These are phyloP conservation scores for Dendrolimus kikuchii DNA, from an alignment of 1,140 invertebrate genomes.

Conservation along the genomic window DNA sequence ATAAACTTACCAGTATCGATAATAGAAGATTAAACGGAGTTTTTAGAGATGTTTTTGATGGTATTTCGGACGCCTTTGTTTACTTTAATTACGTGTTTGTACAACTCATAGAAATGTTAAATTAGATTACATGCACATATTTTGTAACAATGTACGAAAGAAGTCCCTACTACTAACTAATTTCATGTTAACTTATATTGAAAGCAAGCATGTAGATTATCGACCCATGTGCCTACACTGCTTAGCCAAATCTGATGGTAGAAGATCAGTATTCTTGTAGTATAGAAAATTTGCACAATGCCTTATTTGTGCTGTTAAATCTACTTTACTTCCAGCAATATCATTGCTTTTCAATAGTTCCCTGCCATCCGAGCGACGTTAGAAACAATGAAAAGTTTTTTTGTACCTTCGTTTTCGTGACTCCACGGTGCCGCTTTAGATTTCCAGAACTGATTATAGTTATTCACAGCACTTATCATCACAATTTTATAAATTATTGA, in stretches of 20 bases:
- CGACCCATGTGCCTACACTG: conserved; percentile 26
- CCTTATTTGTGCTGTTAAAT: not conserved
- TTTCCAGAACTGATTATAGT: conserved; percentile 66
- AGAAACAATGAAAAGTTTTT: conserved; percentile 67
- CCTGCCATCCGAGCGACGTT: conserved; percentile 40
- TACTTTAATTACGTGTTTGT: too few species aligned
- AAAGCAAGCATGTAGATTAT: conserved; percentile 12
- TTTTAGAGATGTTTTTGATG: too few species aligned
- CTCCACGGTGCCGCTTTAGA: conserved; percentile 71
- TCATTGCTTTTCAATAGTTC: conserved; percentile 52
- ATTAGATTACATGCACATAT: too few species aligned
- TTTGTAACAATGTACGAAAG: too few species aligned
- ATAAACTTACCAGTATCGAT: too few species aligned
- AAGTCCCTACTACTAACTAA: too few species aligned
- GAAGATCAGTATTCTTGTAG: not conserved
- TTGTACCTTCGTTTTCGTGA: conserved; percentile 69
- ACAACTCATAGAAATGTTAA: too few species aligned
- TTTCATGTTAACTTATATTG: too few species aligned
- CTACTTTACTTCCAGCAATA: not conserved
- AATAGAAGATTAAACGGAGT: too few species aligned
- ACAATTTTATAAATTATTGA: conserved; percentile 60
- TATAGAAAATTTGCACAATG: not conserved
- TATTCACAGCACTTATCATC: conserved; percentile 71
- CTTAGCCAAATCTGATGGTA: conserved; percentile 2
- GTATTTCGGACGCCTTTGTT: too few species aligned